A percentile compares a stretch with the other conserved stretches of the same genome.
Evolutionary conservation across 2,113 vertebrate genomes (phyloP).

Genomic region (Damaliscus lunatus): DNA sequence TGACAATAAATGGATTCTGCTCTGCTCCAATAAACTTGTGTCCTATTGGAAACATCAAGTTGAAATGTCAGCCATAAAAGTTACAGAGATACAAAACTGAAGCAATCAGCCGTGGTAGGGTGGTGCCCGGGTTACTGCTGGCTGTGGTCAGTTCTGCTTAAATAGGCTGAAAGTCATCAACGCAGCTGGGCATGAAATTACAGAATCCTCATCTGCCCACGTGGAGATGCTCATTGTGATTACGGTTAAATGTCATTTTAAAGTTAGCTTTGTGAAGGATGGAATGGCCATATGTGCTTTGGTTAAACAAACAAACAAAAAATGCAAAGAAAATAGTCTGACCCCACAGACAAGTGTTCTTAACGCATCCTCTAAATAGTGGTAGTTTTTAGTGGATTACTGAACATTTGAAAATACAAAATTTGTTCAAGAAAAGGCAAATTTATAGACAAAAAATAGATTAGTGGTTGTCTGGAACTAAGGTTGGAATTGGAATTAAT

Average conservation of each 20-base stretch:
- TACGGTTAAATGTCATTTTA: not conserved
- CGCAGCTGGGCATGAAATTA: slow-evolving; percentile 9
- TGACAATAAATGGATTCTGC: not conserved
- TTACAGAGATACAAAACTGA: not conserved
- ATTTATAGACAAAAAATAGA: not conserved
- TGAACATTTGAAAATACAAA: not conserved
- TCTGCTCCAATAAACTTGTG: not conserved
- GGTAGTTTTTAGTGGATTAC: not conserved
- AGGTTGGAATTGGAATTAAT: not conserved
- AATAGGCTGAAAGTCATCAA: not conserved
- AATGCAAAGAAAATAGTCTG: not conserved
- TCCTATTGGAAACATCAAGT: not conserved
- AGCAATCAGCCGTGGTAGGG: not conserved
- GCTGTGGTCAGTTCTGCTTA: not conserved
- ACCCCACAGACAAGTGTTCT: not conserved
- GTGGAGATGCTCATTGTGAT: not conserved
- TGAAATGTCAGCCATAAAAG: slow-evolving; percentile 9
- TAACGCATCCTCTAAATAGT: not conserved
- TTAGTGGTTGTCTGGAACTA: not conserved
- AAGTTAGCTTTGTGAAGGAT: not conserved
- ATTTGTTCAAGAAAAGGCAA: not conserved
- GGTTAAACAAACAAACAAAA: not conserved
- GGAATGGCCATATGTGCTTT: not conserved
- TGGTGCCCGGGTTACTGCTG: not conserved
- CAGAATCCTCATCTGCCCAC: not conserved